These are phyloP conservation scores for Leptinotarsa texana DNA, from an alignment of 1,140 invertebrate species.

Conservation along the genomic window DNA sequence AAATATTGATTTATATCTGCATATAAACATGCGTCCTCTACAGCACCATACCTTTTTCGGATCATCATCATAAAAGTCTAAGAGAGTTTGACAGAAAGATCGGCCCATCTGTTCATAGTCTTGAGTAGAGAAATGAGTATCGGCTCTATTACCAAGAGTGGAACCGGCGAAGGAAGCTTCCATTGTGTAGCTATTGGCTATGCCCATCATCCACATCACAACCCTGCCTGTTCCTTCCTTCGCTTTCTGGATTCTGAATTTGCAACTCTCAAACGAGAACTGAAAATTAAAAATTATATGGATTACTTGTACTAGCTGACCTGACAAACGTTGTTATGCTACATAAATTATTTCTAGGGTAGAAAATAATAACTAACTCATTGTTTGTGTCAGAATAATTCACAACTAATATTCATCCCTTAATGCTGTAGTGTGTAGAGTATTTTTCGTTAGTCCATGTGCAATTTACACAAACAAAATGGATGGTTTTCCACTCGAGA, in stretches of 20 bases:
- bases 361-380: no score
- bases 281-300: slow-evolving; percentile 56
- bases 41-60: slow-evolving; percentile 71
- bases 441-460: no score
- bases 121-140: slow-evolving; percentile 82
- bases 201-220: slow-evolving; percentile 92
- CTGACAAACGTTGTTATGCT: no score
- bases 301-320: no score
- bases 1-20: background rate
- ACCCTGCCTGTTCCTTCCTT: slow-evolving; percentile 93
- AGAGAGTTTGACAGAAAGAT: slow-evolving; percentile 88
- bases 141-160: slow-evolving; percentile 73
- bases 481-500: no score
- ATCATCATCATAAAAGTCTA: slow-evolving; percentile 89
- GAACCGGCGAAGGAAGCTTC: slow-evolving; percentile 93
- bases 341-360: no score
- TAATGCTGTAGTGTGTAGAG: no score
- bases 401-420: no score
- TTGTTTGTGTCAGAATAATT: no score
- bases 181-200: slow-evolving; percentile 92
- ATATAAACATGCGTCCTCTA: background rate
- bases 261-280: slow-evolving; percentile 93
- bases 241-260: slow-evolving; percentile 88
- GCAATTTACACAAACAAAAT: no score
- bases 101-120: slow-evolving; percentile 84